Evolutionary conservation across 2,888 invertebrate genomes (phyloP).

Genomic region (Ischnus inquisitorius): DNA sequence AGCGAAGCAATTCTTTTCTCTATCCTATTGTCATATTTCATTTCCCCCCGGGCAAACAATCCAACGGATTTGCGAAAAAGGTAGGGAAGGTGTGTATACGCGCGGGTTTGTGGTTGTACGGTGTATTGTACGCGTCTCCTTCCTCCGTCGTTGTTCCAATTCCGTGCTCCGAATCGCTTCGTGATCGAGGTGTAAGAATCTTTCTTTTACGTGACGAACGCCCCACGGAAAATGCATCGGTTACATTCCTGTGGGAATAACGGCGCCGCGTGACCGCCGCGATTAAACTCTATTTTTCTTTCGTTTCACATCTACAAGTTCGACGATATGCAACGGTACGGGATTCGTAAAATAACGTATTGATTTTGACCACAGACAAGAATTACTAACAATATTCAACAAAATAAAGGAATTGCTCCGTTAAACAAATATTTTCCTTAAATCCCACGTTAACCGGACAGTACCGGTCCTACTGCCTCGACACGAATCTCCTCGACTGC

Average conservation of each 20-base stretch:
- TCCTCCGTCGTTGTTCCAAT: conserved; percentile 55
- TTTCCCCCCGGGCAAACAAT: conserved; percentile 59
- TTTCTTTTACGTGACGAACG: conserved; percentile 28
- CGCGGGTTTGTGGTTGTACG: not conserved
- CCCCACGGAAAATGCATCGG: conserved; percentile 13
- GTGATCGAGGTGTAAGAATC: conserved; percentile 27
- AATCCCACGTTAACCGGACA: too few relatives aligned
- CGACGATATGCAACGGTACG: not conserved
- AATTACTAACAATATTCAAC: too few relatives aligned
- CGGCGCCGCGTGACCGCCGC: conserved; percentile 26
- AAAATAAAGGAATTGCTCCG: too few relatives aligned
- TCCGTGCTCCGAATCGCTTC: conserved; percentile 31
- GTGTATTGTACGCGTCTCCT: conserved; percentile 39
- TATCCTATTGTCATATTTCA: conserved; percentile 67
- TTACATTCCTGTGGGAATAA: conserved; percentile 21
- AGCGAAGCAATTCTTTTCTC: conserved; percentile 65
- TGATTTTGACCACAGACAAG: too few relatives aligned
- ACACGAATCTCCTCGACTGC: not conserved
- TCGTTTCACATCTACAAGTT: not conserved
- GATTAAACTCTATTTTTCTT: conserved; percentile 5
- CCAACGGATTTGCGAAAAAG: conserved; percentile 63
- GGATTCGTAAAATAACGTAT: not conserved
- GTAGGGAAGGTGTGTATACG: conserved; percentile 23
- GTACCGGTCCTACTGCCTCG: too few relatives aligned
- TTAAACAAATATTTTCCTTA: too few relatives aligned